Evolutionary conservation across 2,113 vertebrate species (phyloP).

Genomic region (Etia nguti): DNA sequence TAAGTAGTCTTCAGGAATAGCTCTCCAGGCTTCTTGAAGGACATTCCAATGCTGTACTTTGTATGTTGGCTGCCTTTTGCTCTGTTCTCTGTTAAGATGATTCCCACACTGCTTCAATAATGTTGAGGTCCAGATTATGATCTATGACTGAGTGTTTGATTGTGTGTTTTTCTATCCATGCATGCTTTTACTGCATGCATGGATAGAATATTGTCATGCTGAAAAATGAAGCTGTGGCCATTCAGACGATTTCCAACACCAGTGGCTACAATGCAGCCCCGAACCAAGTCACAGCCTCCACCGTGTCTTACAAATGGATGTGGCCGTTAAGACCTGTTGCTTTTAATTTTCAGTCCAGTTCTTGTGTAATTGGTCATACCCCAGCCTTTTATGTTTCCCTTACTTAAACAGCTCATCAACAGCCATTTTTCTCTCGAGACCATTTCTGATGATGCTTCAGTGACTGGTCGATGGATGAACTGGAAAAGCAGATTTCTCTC

Average conservation of each 20-base stretch:
- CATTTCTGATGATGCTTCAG: background rate
- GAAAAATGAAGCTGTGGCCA: background rate
- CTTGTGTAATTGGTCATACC: background rate
- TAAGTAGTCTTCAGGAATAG: background rate
- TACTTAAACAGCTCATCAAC: background rate
- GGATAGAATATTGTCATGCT: background rate
- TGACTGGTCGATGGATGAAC: background rate
- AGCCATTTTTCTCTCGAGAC: background rate
- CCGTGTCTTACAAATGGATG: background rate
- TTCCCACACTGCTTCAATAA: background rate
- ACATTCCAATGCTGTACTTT: background rate
- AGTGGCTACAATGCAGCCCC: background rate
- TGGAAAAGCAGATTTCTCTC: background rate
- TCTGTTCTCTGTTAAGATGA: background rate
- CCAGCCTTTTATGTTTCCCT: background rate
- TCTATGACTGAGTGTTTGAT: background rate
- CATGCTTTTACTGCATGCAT: background rate
- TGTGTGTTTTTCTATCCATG: background rate
- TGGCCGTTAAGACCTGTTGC: background rate
- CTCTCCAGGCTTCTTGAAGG: background rate
- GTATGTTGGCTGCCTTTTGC: background rate
- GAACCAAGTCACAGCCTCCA: background rate
- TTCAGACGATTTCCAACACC: background rate
- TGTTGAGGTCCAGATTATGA: background rate
- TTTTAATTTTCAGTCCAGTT: background rate